Conservation (phyloP, 2,888 invertebrate species). For the Cheilosia impressa region DNA sequence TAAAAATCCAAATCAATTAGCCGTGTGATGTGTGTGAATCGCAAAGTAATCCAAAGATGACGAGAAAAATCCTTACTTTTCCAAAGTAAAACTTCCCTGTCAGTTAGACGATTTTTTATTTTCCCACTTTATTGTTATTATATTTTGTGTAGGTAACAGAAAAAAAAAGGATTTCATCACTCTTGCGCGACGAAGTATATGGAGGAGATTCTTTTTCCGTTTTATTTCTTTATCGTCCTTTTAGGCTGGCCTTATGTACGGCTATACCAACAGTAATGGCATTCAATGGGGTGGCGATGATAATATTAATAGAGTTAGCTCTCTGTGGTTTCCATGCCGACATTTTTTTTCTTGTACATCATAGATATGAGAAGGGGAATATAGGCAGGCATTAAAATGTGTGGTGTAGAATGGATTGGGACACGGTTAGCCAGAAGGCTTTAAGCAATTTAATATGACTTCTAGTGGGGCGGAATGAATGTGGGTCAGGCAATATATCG, state of each 20-base stretch:
- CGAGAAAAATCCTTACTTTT: constrained; percentile 9
- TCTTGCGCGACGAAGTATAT: constrained; percentile 11
- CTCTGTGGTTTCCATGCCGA: constrained; percentile 33
- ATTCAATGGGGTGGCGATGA: constrained; percentile 52
- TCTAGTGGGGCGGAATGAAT: background rate
- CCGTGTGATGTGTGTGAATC: constrained; percentile 39
- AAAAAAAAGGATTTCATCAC: constrained; percentile 6
- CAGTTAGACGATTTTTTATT: no score
- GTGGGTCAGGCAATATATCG: no score
- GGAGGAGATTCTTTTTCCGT: background rate
- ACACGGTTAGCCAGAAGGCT: background rate
- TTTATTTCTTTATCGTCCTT: constrained; percentile 20
- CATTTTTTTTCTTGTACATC: constrained; percentile 1
- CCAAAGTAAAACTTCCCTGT: constrained; percentile 5
- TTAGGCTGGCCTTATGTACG: background rate
- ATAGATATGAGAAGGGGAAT: background rate
- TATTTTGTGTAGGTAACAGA: background rate
- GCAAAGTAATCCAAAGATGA: constrained; percentile 34
- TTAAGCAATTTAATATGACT: constrained; percentile 5
- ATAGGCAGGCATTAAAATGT: constrained; percentile 6
- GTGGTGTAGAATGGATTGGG: background rate
- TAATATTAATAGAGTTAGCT: constrained; percentile 55
- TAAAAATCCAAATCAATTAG: constrained; percentile 46
- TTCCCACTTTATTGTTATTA: background rate
- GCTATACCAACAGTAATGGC: constrained; percentile 32